These are phyloP conservation scores for Takifugu flavidus DNA, from an alignment of 2,113 vertebrate genomes.

Conservation along the genomic window DNA sequence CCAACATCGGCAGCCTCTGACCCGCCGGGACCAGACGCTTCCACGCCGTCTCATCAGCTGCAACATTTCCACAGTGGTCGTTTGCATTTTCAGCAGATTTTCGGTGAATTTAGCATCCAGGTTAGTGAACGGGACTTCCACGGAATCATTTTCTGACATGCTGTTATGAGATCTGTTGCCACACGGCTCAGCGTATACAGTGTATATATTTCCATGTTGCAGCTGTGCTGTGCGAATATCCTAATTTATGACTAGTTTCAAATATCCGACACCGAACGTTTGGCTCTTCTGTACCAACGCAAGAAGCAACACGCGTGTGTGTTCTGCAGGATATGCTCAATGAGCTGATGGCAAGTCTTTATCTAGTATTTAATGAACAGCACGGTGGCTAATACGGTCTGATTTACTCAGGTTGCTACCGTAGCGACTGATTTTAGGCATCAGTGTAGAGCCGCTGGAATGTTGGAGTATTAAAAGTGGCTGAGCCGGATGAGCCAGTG, in stretches of 20 bases:
- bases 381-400: too few relatives aligned
- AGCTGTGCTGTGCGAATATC: conserved; percentile 38
- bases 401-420: too few relatives aligned
- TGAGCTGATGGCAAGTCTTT: neutral
- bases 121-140: neutral
- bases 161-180: conserved; percentile 6
- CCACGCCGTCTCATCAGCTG: neutral
- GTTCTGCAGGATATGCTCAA: conserved; percentile 10
- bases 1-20: conserved; percentile 97
- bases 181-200: conserved; percentile 36
- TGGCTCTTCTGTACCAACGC: conserved; percentile 16
- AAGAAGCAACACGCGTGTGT: conserved; percentile 12
- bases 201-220: conserved; percentile 50
- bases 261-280: conserved; percentile 11
- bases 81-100: neutral
- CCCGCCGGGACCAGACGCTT: neutral
- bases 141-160: conserved; percentile 9
- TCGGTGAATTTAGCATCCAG: conserved; percentile 1
- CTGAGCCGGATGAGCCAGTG: too few relatives aligned
- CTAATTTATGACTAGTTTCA: conserved; percentile 54
- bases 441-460: too few relatives aligned
- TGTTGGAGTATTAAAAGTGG: too few relatives aligned
- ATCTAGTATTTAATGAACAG: conserved; percentile 10
- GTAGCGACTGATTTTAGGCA: too few relatives aligned
- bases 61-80: conserved; percentile 8